A percentile compares a stretch with the other conserved stretches of the same genome.
Evolutionary conservation across 2,113 vertebrate genomes (phyloP).

Genomic region (Paralichthys olivaceus): DNA sequence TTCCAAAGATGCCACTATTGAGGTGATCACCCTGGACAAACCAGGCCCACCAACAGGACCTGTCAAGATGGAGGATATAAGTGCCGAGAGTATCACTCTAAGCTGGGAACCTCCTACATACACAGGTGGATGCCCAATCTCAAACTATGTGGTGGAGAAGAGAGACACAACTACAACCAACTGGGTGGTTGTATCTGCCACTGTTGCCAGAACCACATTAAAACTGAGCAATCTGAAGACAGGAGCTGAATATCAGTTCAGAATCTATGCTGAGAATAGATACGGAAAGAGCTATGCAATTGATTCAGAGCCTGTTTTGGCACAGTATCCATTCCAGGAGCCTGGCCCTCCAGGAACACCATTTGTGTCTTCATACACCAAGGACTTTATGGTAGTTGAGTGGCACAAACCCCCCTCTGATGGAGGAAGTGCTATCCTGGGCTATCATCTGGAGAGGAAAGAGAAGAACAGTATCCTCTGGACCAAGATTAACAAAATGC

Average conservation of each 20-base stretch:
- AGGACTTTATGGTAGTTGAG: constrained; percentile 94
- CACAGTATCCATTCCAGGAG: constrained; percentile 97
- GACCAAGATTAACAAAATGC: constrained; percentile 95
- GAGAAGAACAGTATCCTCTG: constrained; percentile 98
- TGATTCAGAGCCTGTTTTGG: constrained; percentile 90
- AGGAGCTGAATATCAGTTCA: constrained; percentile 96
- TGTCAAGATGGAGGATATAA: constrained; percentile 93
- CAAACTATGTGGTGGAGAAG: constrained; percentile 97
- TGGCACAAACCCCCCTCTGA: constrained; percentile 97
- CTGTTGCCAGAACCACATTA: constrained; percentile 94
- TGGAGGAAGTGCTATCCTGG: constrained; percentile 93
- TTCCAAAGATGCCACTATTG: constrained; percentile 90
- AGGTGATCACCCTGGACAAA: constrained; percentile 95
- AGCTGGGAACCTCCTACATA: constrained; percentile 93
- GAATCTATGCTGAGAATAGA: constrained; percentile 96
- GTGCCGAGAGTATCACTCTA: constrained; percentile 94
- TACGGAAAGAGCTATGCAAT: constrained; percentile 96
- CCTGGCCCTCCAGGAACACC: constrained; percentile 97
- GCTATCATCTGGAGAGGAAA: constrained; percentile 96
- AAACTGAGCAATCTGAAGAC: constrained; percentile 96
- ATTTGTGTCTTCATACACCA: constrained; percentile 88
- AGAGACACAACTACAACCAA: constrained; percentile 95
- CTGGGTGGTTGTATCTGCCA: constrained; percentile 94
- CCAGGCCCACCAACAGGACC: constrained; percentile 95
- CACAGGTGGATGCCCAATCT: constrained; percentile 95